Evolutionary conservation across 2,888 invertebrate species (phyloP).

Genomic region (Apotomis capreana): DNA sequence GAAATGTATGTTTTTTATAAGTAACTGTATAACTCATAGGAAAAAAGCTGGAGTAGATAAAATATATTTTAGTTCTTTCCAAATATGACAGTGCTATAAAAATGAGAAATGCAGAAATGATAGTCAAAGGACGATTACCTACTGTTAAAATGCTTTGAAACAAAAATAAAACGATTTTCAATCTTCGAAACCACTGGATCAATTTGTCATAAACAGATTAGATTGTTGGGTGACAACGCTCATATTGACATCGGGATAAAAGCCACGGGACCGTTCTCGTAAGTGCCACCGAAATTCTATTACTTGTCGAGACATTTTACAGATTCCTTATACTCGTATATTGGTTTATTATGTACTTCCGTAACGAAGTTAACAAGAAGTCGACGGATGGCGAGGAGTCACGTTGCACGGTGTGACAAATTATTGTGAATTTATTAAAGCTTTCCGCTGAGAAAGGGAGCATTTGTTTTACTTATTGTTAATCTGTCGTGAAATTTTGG

Average conservation of each 20-base stretch:
- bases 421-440: not conserved
- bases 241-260: conserved; percentile 14
- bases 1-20: no score
- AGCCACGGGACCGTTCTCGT: not conserved
- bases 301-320: conserved; percentile 12
- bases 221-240: not conserved
- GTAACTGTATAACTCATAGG: no score
- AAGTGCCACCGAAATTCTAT: conserved; percentile 32
- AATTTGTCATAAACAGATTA: not conserved
- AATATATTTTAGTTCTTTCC: no score
- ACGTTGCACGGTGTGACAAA: conserved; percentile 8
- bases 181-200: not conserved
- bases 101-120: no score
- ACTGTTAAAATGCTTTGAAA: not conserved
- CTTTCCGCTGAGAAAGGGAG: not conserved
- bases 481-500: not conserved
- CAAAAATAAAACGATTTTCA: not conserved
- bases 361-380: not conserved
- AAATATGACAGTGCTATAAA: no score
- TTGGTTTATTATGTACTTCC: not conserved
- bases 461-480: not conserved
- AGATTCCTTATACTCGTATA: not conserved
- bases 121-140: no score
- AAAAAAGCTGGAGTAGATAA: no score
- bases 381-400: not conserved